Evolutionary conservation across 2,888 invertebrate genomes (phyloP).

Genomic region (Eupelmus urozonus): DNA sequence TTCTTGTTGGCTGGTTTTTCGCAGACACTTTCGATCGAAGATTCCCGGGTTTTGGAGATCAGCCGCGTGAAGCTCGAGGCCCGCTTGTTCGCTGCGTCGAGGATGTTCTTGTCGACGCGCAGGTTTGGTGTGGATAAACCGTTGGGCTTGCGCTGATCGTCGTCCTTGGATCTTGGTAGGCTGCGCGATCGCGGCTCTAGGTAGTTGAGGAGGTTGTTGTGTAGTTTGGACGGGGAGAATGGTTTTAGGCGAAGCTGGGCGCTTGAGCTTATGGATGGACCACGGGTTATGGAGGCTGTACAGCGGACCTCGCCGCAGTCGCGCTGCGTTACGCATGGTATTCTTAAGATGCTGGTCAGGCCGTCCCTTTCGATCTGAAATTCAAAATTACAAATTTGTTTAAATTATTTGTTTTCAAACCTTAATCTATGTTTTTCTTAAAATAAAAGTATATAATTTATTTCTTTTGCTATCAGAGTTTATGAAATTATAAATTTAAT

Average conservation of each 20-base stretch:
- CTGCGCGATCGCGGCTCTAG: constrained; percentile 35
- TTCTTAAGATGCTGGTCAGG: constrained; percentile 81
- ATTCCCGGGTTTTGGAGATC: constrained; percentile 1
- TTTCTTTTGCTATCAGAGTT: no score
- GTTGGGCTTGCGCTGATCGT: constrained; percentile 18
- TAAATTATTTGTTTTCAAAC: no score
- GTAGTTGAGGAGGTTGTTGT: background rate
- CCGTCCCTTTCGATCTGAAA: constrained; percentile 78
- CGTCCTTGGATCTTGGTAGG: constrained; percentile 33
- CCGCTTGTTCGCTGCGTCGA: constrained; percentile 16
- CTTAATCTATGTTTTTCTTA: no score
- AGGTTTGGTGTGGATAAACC: constrained; percentile 48
- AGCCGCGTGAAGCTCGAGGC: constrained; percentile 48
- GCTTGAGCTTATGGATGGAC: constrained; percentile 70
- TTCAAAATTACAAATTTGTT: background rate
- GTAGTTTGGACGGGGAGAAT: constrained; percentile 14
- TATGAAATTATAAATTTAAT: no score
- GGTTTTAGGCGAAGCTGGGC: constrained; percentile 69
- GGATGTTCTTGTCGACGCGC: background rate
- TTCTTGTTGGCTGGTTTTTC: constrained; percentile 5
- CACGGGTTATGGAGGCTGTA: constrained; percentile 69
- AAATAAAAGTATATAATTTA: no score
- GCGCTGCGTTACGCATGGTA: constrained; percentile 79
- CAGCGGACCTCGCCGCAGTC: constrained; percentile 79
- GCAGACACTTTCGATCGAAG: constrained; percentile 27